phyloP scores from a whole-genome alignment of 2,797 vertebrate species.

The Hoplostethus mediterraneus region DNA sequence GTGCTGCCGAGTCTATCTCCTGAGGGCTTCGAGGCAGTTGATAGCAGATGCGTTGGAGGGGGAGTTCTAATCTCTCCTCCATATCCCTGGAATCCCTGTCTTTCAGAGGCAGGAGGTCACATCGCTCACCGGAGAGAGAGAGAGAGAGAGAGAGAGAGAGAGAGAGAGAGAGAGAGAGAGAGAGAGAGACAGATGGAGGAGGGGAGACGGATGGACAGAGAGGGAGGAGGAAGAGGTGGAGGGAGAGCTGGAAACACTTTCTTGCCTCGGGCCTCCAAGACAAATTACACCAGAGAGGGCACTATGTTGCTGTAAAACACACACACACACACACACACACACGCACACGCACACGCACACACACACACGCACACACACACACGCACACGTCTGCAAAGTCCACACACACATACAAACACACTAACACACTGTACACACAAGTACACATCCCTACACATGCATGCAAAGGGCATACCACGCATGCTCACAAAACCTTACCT shows the following conservation, averaged over 20 bases:
- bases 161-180: slow-evolving; percentile 45
- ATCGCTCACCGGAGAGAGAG: slow-evolving; percentile 54
- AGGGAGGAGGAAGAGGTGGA: slow-evolving; percentile 21
- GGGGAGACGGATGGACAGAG: slow-evolving; percentile 26
- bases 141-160: slow-evolving; percentile 41
- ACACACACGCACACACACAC: slow-evolving; percentile 9
- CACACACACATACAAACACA: slow-evolving; percentile 15
- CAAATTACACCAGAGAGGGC: slow-evolving; percentile 64
- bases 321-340: slow-evolving; percentile 1
- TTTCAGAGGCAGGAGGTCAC: slow-evolving; percentile 68
- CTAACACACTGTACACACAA: not conserved
- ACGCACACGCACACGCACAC: not conserved
- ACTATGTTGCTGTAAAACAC: slow-evolving; percentile 11
- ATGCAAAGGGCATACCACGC: not conserved
- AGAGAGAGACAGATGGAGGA: slow-evolving; percentile 51
- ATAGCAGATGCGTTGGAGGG: slow-evolving; percentile 15
- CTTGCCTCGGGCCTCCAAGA: slow-evolving; percentile 58
- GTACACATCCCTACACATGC: slow-evolving; percentile 4
- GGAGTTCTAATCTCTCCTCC: slow-evolving; percentile 53
- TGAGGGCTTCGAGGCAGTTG: slow-evolving; percentile 42
- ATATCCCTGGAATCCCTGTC: slow-evolving; percentile 64
- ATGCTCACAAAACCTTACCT: slow-evolving; percentile 3
- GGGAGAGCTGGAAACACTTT: slow-evolving; percentile 38
- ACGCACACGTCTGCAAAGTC: no score
- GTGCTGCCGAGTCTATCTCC: slow-evolving; percentile 50